Evolutionary conservation across 2,888 invertebrate species (phyloP), one percentile per base, ranked within the genome.

Genomic region (Acanthosoma haemorrhoidale): DNA sequence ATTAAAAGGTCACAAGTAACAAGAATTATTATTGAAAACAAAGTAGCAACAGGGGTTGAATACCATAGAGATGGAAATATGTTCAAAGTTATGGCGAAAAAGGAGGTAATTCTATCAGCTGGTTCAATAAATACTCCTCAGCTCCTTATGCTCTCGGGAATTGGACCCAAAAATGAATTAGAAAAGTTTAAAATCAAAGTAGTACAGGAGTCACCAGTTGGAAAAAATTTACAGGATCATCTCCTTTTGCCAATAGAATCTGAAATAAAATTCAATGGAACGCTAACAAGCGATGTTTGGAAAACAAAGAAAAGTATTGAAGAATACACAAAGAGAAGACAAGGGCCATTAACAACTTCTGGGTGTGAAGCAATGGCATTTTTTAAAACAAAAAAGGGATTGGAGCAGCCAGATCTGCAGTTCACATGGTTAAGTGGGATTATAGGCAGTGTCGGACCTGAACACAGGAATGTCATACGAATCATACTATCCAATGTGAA

Each of bases 141-240:
- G 29, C 18, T 74, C 3, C 36, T 74, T 1, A 73, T 74, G 74
- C 60, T 74, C 2, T 74, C 74, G 8, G 74, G 74, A n/a, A 70
- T 74, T 9, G 74, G 74, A 9, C 72, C 73, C 3, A 51, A 51
- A 25, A 43, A 68, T 38, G 39, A 70, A 6, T 18, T 70, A 25
- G 1, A 21, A 11, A 38, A 16, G 21, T 31, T 39, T 31, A 64
- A 66, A 31, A 70, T 66, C 15, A 4, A 36, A 29, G 4, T 59
- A 25, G 25, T 70, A 15, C 58, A 57, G 8, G 67, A 70, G 38
- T 39, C 67, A 21, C 70, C 66, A 18, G 70, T 70, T 5, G 70
- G 70, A 6, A 38, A 66, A 11, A 36, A 70, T 11, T 59, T 70
- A 58, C 70, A 70, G 31, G 70, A 70, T 38, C 70, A 70, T 58